phyloP scores from a whole-genome alignment of 2,113 vertebrate species.

The Pantherophis guttatus region DNA sequence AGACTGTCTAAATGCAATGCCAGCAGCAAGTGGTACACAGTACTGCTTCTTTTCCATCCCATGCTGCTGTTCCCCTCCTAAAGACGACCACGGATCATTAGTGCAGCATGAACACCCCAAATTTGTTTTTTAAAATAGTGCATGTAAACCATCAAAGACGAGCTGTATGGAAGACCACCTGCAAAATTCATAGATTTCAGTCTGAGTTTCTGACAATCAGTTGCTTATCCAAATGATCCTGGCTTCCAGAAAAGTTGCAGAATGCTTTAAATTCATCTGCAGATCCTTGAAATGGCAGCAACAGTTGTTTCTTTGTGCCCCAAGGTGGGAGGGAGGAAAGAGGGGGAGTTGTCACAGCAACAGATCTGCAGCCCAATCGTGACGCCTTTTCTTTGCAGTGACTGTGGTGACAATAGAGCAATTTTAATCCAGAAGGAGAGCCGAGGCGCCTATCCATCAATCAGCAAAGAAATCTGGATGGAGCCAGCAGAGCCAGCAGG shows the following conservation, averaged over 20 bases:
- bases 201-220: background rate
- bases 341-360: slow-evolving; percentile 6
- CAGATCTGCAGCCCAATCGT: background rate
- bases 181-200: background rate
- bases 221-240: background rate
- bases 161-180: background rate
- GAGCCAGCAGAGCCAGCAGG: background rate
- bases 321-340: background rate
- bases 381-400: background rate
- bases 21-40: background rate
- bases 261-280: background rate
- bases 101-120: background rate
- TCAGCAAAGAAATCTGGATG: background rate
- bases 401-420: background rate
- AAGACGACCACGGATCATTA: background rate
- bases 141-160: background rate
- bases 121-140: background rate
- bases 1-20: background rate
- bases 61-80: background rate
- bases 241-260: background rate
- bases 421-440: background rate
- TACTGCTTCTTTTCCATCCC: background rate
- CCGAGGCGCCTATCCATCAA: background rate
- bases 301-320: slow-evolving; percentile 6
- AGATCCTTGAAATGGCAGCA: background rate